These are phyloP conservation scores for Metopia argyrocephala DNA, from an alignment of 2,888 invertebrate genomes.

Conservation along the genomic window DNA sequence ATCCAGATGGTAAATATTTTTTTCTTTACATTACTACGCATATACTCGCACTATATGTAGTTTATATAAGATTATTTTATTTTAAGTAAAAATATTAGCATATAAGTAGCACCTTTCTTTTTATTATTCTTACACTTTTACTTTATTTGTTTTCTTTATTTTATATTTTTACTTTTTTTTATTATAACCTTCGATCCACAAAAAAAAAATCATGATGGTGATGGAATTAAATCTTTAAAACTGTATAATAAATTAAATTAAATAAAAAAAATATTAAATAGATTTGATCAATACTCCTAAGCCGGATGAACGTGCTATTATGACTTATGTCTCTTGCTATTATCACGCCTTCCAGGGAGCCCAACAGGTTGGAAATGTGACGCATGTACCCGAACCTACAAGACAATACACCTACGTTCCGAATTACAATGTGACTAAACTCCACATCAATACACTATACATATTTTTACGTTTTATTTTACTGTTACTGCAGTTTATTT, in stretches of 20 bases:
- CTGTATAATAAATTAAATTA: constrained; percentile 1
- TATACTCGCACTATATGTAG: not conserved
- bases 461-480: constrained; percentile 69
- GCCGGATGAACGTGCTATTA: constrained; percentile 99
- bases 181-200: constrained; percentile 20
- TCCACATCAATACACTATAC: constrained; percentile 78
- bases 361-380: constrained; percentile 89
- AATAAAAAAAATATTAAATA: constrained; percentile 79
- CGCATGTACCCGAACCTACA: constrained; percentile 79
- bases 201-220: constrained; percentile 49
- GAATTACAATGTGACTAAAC: constrained; percentile 79
- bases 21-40: too few species aligned
- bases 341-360: constrained; percentile 99
- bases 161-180: constrained; percentile 54
- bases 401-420: constrained; percentile 79
- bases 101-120: constrained; percentile 36
- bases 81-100: not conserved
- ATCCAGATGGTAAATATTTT: constrained; percentile 94
- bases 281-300: constrained; percentile 99
- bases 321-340: constrained; percentile 99
- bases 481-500: constrained; percentile 73
- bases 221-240: constrained; percentile 38
- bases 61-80: not conserved
- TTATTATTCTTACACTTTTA: constrained; percentile 39
- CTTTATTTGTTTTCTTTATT: constrained; percentile 53